Conservation (phyloP, 2,888 invertebrate species). For the Zeuzera pyrina region DNA sequence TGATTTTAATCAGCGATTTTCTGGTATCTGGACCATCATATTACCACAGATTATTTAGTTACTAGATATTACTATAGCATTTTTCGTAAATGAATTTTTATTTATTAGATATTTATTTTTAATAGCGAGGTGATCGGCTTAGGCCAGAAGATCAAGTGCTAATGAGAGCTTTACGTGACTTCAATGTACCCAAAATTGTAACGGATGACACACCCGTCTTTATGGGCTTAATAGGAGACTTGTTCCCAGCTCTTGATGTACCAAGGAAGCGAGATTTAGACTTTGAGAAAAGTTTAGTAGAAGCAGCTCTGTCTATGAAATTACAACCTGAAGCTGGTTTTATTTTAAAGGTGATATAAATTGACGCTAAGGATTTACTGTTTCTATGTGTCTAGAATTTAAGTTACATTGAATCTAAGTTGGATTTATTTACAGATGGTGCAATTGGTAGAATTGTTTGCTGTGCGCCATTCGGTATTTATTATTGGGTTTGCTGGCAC, state of each 20-base stretch:
- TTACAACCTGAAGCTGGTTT: constrained; percentile 94
- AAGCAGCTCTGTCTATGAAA: constrained; percentile 85
- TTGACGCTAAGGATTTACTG: neutral
- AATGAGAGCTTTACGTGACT: constrained; percentile 94
- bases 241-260: constrained; percentile 94
- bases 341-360: constrained; percentile 76
- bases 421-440: constrained; percentile 77
- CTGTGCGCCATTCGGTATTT: constrained; percentile 95
- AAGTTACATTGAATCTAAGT: neutral
- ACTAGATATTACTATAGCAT: neutral
- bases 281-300: constrained; percentile 85
- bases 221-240: constrained; percentile 94
- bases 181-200: constrained; percentile 95
- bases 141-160: constrained; percentile 94
- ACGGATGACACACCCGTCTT: constrained; percentile 94
- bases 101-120: constrained; percentile 7
- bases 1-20: no score
- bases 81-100: constrained; percentile 1
- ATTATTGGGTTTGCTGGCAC: constrained; percentile 90
- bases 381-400: no score
- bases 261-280: constrained; percentile 89
- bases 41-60: no score
- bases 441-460: constrained; percentile 92
- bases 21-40: no score
- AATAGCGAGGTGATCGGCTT: constrained; percentile 78